A percentile compares a stretch with the other conserved stretches of the same genome.
Conservation (phyloP, 2,797 vertebrate genomes). For the Mormyrus hasselquistii region DNA sequence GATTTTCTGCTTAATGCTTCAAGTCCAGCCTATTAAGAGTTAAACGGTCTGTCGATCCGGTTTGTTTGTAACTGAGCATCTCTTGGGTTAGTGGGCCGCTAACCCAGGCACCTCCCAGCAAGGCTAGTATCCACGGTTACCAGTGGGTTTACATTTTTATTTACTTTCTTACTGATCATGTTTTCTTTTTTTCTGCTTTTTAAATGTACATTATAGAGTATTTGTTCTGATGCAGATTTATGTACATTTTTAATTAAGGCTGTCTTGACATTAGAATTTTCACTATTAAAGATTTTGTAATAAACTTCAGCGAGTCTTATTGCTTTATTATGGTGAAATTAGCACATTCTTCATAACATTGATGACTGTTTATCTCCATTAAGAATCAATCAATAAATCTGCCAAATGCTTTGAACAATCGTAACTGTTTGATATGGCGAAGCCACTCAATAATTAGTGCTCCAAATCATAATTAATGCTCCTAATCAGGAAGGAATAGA, state of each 20-base stretch:
- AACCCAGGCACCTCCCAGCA: constrained; percentile 7
- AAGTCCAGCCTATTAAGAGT: constrained; percentile 27
- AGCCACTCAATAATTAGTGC: not conserved
- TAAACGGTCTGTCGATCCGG: constrained; percentile 10
- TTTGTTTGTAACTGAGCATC: not conserved
- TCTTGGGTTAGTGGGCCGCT: not conserved
- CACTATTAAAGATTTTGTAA: constrained; percentile 13
- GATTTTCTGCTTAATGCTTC: constrained; percentile 33
- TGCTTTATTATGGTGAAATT: not conserved
- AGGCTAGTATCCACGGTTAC: not conserved
- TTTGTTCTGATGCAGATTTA: constrained; percentile 5
- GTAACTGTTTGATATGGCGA: not conserved
- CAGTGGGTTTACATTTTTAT: constrained; percentile 2
- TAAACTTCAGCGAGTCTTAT: not conserved
- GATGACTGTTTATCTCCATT: not conserved
- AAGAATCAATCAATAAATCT: not conserved
- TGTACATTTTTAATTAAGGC: constrained; percentile 1
- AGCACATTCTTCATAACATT: not conserved
- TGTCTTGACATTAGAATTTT: not conserved
- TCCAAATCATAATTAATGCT: not conserved
- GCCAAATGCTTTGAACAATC: not conserved
- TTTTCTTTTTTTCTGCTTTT: not conserved
- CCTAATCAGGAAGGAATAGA: not conserved
- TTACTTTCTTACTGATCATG: not conserved
- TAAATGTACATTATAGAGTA: not conserved